A percentile compares a stretch with the other conserved stretches of the same genome.
These are phyloP conservation scores for Caenorhabditis zanzibari DNA, from an alignment of 2,888 invertebrate species.

Conservation along the genomic window DNA sequence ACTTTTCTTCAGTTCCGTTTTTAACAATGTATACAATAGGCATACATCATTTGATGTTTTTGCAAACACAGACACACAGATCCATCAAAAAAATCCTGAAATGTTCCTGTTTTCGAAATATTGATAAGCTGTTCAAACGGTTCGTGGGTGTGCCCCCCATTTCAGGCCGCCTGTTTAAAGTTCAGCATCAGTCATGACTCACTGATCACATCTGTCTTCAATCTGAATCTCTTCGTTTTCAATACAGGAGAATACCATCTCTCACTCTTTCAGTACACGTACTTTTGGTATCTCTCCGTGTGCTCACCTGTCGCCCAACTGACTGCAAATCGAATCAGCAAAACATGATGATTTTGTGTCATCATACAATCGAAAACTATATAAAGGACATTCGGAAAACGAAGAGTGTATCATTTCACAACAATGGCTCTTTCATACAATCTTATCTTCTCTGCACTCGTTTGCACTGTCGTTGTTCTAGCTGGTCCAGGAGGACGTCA, in stretches of 20 bases:
- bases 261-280: conserved; percentile 18
- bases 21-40: conserved; percentile 8
- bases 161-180: conserved; percentile 57
- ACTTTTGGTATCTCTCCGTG: conserved; percentile 54
- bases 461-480: conserved; percentile 22
- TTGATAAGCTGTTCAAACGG: conserved; percentile 64
- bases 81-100: conserved; percentile 33
- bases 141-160: conserved; percentile 54
- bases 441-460: conserved; percentile 47
- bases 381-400: conserved; percentile 7
- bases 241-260: conserved; percentile 25
- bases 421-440: conserved; percentile 48
- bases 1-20: conserved; percentile 7
- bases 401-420: conserved; percentile 38
- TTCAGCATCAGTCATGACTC: conserved; percentile 56
- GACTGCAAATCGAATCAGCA: conserved; percentile 39
- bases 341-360: conserved; percentile 58
- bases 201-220: conserved; percentile 35
- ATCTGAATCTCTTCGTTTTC: conserved; percentile 20
- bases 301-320: conserved; percentile 50
- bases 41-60: conserved; percentile 39
- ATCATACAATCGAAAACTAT: conserved; percentile 34
- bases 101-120: conserved; percentile 38
- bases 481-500: conserved; percentile 49
- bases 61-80: conserved; percentile 14